A percentile compares a stretch with the other conserved stretches of the same genome.
These are phyloP conservation scores for Carlito syrichta DNA, from an alignment of 2,113 vertebrate genomes.

Conservation along the genomic window DNA sequence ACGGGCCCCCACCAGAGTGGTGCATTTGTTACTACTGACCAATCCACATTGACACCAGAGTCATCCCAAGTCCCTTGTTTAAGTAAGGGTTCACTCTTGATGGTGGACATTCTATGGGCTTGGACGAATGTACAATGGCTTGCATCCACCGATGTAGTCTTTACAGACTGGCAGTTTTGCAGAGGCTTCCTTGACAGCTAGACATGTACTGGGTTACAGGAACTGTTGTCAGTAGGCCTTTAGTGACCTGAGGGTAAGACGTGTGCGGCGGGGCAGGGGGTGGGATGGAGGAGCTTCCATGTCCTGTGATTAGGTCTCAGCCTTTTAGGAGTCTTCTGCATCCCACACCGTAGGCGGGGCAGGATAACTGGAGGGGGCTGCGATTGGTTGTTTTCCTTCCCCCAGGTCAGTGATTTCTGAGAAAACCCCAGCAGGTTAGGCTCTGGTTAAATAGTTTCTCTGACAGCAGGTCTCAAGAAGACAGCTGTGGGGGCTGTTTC, in stretches of 20 bases:
- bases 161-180: neutral
- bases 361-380: neutral
- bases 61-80: neutral
- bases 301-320: neutral
- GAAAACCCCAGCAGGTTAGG: neutral
- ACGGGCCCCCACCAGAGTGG: neutral
- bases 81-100: neutral
- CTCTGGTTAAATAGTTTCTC: neutral
- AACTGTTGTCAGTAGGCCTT: neutral
- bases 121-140: neutral
- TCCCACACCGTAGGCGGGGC: neutral
- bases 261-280: too few species aligned
- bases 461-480: neutral
- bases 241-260: neutral
- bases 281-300: neutral
- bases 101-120: neutral
- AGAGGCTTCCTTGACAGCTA: neutral
- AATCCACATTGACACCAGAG: neutral
- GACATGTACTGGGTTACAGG: neutral
- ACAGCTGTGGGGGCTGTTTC: neutral
- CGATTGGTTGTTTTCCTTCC: neutral
- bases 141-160: neutral
- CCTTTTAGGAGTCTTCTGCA: neutral
- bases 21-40: neutral
- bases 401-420: neutral